phyloP scores from a whole-genome alignment of 2,888 invertebrate genomes.

The Drosophila algonquin region DNA sequence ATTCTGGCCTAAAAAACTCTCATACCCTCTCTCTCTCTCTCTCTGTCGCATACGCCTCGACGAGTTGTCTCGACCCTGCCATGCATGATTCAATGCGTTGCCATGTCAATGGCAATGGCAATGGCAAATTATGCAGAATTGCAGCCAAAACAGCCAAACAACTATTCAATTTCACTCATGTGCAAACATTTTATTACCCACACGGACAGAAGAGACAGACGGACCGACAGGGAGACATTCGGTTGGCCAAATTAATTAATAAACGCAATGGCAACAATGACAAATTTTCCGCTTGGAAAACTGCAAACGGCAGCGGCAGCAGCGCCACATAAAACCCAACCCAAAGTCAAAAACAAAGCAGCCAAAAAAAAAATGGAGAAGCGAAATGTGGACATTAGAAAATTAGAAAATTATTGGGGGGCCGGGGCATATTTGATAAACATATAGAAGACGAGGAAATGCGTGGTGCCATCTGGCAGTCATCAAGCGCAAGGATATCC shows the following conservation, averaged over 20 bases:
- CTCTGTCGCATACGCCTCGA: constrained; percentile 10
- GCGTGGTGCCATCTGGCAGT: constrained; percentile 42
- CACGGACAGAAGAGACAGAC: constrained; percentile 23
- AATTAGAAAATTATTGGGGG: not conserved
- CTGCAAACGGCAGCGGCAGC: constrained; percentile 45
- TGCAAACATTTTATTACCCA: constrained; percentile 72
- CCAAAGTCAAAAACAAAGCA: constrained; percentile 47
- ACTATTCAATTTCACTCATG: constrained; percentile 77
- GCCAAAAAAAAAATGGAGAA: constrained; percentile 17
- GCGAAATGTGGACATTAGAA: not conserved
- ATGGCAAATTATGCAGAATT: constrained; percentile 71
- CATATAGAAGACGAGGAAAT: constrained; percentile 38
- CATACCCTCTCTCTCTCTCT: constrained; percentile 3
- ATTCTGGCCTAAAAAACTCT: constrained; percentile 24
- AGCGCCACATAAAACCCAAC: constrained; percentile 45
- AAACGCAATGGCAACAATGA: constrained; percentile 73
- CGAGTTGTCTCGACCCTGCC: constrained; percentile 8
- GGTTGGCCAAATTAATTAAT: constrained; percentile 75
- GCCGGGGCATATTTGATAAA: constrained; percentile 47
- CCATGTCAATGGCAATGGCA: constrained; percentile 37
- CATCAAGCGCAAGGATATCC: constrained; percentile 7
- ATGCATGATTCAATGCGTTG: constrained; percentile 51
- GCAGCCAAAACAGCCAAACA: constrained; percentile 55
- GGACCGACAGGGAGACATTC: constrained; percentile 7
- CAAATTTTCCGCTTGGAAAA: constrained; percentile 76